Conservation (phyloP, 2,797 vertebrate species). For the Sebastes dallii region DNA sequence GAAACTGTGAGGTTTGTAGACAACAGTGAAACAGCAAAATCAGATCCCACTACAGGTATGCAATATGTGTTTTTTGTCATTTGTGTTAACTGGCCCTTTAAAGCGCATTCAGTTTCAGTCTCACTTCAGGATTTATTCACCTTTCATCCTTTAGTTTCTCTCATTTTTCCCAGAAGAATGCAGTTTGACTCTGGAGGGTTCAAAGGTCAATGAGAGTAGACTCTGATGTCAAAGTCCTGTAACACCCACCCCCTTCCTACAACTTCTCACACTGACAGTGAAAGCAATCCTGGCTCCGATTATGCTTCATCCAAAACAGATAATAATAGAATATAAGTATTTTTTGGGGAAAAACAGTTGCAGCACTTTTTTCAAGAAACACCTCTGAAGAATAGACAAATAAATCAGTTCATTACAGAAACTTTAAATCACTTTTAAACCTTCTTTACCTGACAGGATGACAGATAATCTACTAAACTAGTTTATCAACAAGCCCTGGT, state of each 20-base stretch:
- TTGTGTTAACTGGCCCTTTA: not conserved
- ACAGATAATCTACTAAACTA: too few relatives aligned
- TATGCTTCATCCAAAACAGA: not conserved
- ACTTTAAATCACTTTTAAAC: not conserved
- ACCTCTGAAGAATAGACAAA: not conserved
- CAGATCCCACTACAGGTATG: too few relatives aligned
- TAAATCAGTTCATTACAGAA: not conserved
- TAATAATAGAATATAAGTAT: too few relatives aligned
- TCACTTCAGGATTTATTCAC: not conserved
- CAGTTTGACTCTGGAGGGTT: not conserved
- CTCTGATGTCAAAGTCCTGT: not conserved
- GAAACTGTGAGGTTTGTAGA: too few relatives aligned
- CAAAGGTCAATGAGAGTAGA: too few relatives aligned
- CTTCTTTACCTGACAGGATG: not conserved
- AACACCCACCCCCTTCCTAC: not conserved
- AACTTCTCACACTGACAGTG: not conserved
- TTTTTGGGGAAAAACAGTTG: not conserved
- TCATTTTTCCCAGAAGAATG: not conserved
- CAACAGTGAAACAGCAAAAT: too few relatives aligned
- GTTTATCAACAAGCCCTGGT: too few relatives aligned
- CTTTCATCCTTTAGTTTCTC: not conserved
- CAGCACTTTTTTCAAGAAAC: not conserved
- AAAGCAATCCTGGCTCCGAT: not conserved
- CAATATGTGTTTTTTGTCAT: not conserved
- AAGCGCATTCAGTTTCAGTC: too few relatives aligned